Conservation (phyloP, 1,140 invertebrate species). For the Sycophila sp. region DNA sequence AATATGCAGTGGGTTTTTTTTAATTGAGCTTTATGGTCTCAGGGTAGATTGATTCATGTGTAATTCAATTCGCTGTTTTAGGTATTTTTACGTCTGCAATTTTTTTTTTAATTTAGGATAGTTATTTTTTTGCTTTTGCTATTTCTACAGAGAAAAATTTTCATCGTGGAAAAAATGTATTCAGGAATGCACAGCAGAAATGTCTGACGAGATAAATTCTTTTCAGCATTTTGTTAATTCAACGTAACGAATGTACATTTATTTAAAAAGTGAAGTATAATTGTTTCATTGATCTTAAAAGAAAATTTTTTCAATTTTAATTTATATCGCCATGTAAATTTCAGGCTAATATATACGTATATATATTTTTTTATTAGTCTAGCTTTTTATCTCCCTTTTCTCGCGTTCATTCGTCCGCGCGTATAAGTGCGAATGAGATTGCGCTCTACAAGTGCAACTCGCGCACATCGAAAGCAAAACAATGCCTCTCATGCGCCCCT, state of each 20-base stretch:
- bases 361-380: constrained; percentile 9
- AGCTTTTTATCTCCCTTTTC: constrained; percentile 6
- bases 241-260: no score
- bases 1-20: background rate
- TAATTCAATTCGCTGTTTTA: no score
- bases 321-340: background rate
- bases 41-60: no score
- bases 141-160: background rate
- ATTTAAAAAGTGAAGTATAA: no score
- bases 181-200: background rate
- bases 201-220: background rate
- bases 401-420: constrained; percentile 49
- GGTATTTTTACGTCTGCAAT: background rate
- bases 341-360: background rate
- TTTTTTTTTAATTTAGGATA: background rate
- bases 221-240: no score
- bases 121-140: background rate
- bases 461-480: background rate
- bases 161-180: background rate
- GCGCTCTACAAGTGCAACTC: constrained; percentile 41
- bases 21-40: no score
- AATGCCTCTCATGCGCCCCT: no score
- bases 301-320: background rate
- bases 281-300: background rate
- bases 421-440: constrained; percentile 60